Conservation (phyloP, 2,113 vertebrate species). For the Archilochus colubris region DNA sequence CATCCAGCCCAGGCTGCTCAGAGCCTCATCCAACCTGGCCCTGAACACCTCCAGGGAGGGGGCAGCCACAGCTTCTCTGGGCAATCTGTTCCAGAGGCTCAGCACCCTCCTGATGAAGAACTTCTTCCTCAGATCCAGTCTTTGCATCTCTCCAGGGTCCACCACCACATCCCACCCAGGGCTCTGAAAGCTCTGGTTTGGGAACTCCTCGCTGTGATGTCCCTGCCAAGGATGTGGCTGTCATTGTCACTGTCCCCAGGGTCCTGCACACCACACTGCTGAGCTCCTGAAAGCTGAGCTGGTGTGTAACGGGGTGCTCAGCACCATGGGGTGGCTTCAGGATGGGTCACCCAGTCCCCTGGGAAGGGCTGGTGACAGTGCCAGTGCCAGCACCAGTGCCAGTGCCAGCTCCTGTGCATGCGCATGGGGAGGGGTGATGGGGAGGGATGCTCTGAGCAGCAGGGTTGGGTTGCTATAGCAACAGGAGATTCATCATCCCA, state of each 20-base stretch:
- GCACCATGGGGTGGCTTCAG: too few species aligned
- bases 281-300: not conserved
- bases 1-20: too few species aligned
- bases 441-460: constrained; percentile 18
- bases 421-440: not conserved
- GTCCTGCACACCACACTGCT: not conserved
- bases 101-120: too few species aligned
- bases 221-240: accelerated
- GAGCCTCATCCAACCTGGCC: too few species aligned
- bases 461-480: constrained; percentile 79
- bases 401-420: not conserved
- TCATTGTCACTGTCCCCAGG: not conserved
- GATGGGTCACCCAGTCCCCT: not conserved
- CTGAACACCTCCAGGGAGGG: too few species aligned
- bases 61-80: too few species aligned
- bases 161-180: not conserved
- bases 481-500: constrained; percentile 80
- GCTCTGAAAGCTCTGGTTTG: accelerated
- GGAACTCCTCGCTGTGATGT: accelerated
- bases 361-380: not conserved
- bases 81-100: too few species aligned
- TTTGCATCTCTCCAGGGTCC: too few species aligned
- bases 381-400: not conserved
- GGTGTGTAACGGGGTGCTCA: too few species aligned
- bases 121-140: too few species aligned